Base-by-base conservation (phyloP, 2,113 vertebrate species). In the Scomber colias region DNA sequence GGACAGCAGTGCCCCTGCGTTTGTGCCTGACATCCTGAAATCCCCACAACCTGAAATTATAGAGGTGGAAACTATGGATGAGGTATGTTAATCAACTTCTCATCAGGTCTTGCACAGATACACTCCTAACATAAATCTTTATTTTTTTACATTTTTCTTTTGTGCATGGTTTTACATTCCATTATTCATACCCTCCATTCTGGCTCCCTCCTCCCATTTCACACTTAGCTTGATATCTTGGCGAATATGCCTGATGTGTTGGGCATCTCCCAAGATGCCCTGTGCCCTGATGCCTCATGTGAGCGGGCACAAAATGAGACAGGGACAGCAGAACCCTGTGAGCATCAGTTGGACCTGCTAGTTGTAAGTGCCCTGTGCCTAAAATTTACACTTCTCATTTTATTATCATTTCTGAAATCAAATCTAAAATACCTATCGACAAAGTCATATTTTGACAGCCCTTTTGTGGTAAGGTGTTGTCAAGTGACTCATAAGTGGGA, bases 31-130 rank as follows among this genome's bases (percentile, higher is more conserved):
- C 63, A 93, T 95, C 75, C 95, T 99, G 65, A 95, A 96, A 63
- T 95, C 96, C 63, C 95, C 95, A 30, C 93, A 87, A 19, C 90
- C 93, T 35, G 31, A 96, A 81, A 76, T 95, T 61, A 44, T 94
- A 77, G 95, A 96, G 76, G 96, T 98, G 77, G 95, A 97, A 92
- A 96, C 95, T 0, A 92, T 97, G 95, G 97, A 97, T 87, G 97
- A 99, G 97, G 98, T 99, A 93, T 15, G 55, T 30, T 3, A 31
- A 11, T 49, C 16, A 4, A 0, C 49, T 46, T 49, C 40, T 48
- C 3, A 16, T 64, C 11, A 19, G 27, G n/a, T 35, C 10, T 19
- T 60, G 5, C 19, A 44, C 4, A 13, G 10, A 79, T 19, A 11
- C 49, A 69, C 24, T 11, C 48, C 65, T 71, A 51, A n/a, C 57